Conservation (phyloP, 2,113 vertebrate species). For the Heterocephalus glaber region DNA sequence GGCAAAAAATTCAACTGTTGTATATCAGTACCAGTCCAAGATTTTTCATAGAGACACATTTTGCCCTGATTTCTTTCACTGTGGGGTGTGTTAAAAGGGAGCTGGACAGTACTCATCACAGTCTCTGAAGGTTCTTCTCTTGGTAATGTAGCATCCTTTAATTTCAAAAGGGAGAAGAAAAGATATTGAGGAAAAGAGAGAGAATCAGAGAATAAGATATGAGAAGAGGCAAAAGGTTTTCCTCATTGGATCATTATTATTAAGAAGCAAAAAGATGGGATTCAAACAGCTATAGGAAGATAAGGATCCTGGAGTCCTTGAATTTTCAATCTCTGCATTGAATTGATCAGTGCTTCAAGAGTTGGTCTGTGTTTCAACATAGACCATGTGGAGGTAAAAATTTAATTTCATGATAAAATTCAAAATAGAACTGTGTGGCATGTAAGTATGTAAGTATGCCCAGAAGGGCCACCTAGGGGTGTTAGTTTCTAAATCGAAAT, state of each 20-base stretch:
- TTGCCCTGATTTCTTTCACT: background rate
- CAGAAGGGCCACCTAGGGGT: background rate
- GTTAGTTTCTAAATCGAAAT: background rate
- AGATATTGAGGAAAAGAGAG: background rate
- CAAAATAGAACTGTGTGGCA: background rate
- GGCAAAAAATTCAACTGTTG: background rate
- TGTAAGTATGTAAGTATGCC: background rate
- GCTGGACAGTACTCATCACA: background rate
- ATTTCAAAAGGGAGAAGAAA: background rate
- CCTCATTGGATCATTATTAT: background rate
- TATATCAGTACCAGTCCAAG: background rate
- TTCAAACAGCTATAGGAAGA: background rate
- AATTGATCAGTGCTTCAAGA: background rate
- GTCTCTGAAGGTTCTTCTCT: background rate
- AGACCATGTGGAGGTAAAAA: background rate
- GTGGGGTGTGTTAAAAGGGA: background rate
- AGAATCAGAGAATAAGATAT: background rate
- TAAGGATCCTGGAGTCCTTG: background rate
- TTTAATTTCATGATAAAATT: conserved; percentile 14
- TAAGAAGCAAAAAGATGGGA: background rate
- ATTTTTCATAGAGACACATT: background rate
- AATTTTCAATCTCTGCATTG: background rate
- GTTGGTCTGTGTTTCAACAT: background rate
- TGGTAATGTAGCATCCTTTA: background rate
- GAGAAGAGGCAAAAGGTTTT: background rate